Evolutionary conservation across 2,113 vertebrate species (phyloP).

Genomic region (Strix uralensis): DNA sequence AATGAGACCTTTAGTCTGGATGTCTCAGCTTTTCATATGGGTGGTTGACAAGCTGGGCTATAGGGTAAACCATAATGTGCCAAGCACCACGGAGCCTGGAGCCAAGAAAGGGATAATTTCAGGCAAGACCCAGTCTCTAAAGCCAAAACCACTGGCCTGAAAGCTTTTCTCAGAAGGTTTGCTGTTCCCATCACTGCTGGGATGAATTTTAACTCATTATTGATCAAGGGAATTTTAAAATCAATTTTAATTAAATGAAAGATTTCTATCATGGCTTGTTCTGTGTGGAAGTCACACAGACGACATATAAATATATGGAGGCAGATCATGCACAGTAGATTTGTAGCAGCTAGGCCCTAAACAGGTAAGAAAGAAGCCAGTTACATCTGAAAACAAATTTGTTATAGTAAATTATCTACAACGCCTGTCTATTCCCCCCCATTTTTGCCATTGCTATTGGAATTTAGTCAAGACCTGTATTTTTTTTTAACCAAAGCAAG

Average conservation of each 20-base stretch:
- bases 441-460: neutral
- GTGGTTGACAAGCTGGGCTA: slow-evolving; percentile 43
- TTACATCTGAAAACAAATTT: neutral
- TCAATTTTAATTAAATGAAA: slow-evolving; percentile 87
- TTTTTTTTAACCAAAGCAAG: neutral
- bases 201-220: slow-evolving; percentile 83
- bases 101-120: slow-evolving; percentile 56
- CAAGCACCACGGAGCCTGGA: slow-evolving; percentile 8
- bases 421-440: neutral
- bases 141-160: slow-evolving; percentile 60
- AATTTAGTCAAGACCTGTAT: neutral
- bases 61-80: slow-evolving; percentile 40
- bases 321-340: slow-evolving; percentile 45
- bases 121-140: slow-evolving; percentile 36
- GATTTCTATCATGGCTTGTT: slow-evolving; percentile 80
- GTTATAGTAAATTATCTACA: neutral
- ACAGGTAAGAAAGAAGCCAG: slow-evolving; percentile 7
- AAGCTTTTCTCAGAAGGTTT: slow-evolving; percentile 64
- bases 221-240: slow-evolving; percentile 82
- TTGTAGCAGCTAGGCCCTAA: slow-evolving; percentile 14
- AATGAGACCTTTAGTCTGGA: slow-evolving; percentile 18
- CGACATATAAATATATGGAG: slow-evolving; percentile 43
- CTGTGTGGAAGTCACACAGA: slow-evolving; percentile 72
- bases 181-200: slow-evolving; percentile 59
- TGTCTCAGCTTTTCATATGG: slow-evolving; percentile 1